Evolutionary conservation across 2,797 vertebrate genomes (phyloP).

Genomic region (Anguilla megastoma): DNA sequence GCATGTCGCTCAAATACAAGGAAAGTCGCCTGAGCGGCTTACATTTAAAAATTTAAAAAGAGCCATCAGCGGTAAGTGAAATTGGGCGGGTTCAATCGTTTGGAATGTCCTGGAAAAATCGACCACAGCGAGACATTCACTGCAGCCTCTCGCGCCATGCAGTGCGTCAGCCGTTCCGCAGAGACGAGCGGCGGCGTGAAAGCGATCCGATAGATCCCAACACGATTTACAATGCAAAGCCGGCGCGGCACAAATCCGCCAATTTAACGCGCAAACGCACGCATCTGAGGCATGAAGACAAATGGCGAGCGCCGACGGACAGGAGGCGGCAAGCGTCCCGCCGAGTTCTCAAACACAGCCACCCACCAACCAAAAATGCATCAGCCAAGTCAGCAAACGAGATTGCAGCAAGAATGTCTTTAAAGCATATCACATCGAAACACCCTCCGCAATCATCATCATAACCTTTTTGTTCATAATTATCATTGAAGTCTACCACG

Average conservation of each 20-base stretch:
- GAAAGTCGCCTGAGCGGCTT: background rate
- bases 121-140: background rate
- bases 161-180: background rate
- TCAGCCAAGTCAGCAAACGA: background rate
- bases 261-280: background rate
- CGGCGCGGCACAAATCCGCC: background rate
- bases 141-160: background rate
- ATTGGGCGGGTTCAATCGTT: background rate
- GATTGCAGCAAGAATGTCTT: background rate
- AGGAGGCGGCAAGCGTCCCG: background rate
- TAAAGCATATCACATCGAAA: background rate
- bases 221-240: slow-evolving; percentile 11
- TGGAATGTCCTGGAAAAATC: background rate
- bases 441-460: background rate
- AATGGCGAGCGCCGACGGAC: background rate
- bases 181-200: background rate
- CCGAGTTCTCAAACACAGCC: background rate
- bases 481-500: too few relatives aligned
- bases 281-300: background rate
- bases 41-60: background rate
- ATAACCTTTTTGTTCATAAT: too few relatives aligned
- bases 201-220: background rate
- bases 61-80: background rate
- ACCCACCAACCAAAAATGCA: background rate
- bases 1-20: background rate